phyloP scores from a whole-genome alignment of 2,888 invertebrate species.

The Autographa pulchrina region DNA sequence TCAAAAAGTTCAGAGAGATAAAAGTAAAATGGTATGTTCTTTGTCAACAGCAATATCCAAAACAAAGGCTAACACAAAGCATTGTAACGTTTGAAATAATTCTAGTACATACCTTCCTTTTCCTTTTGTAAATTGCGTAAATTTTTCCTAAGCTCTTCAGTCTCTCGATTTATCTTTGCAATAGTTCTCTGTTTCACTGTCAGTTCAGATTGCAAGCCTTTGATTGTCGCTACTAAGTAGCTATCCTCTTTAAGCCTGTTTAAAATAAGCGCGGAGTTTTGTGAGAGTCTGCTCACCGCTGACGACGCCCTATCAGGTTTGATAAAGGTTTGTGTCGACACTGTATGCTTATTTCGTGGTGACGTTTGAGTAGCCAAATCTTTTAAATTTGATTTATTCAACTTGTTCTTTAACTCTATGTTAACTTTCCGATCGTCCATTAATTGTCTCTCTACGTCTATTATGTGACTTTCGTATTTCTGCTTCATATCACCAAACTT shows the following conservation, averaged over 20 bases:
- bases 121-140: slow-evolving; percentile 93
- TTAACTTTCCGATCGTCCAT: slow-evolving; percentile 85
- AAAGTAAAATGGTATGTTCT: slow-evolving; percentile 47
- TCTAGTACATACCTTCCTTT: slow-evolving; percentile 88
- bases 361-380: slow-evolving; percentile 87
- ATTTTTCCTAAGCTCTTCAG: slow-evolving; percentile 93
- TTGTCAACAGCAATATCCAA: slow-evolving; percentile 29
- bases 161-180: slow-evolving; percentile 92
- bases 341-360: slow-evolving; percentile 69
- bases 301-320: slow-evolving; percentile 81
- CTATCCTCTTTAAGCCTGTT: slow-evolving; percentile 92
- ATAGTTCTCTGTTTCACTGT: slow-evolving; percentile 93
- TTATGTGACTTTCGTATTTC: slow-evolving; percentile 93
- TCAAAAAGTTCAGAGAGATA: slow-evolving; percentile 51
- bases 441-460: slow-evolving; percentile 92
- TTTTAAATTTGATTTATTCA: slow-evolving; percentile 77
- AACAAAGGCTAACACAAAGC: neutral
- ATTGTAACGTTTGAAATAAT: neutral
- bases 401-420: slow-evolving; percentile 88
- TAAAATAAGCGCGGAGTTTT: slow-evolving; percentile 86
- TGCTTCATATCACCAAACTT: slow-evolving; percentile 94
- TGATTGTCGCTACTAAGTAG: slow-evolving; percentile 94
- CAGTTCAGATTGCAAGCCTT: slow-evolving; percentile 93
- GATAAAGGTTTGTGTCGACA: slow-evolving; percentile 78
- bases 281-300: slow-evolving; percentile 87